A percentile compares a stretch with the other conserved stretches of the same genome.
These are phyloP conservation scores for Lasioglossum malachurum DNA, from an alignment of 2,888 invertebrate species.

Conservation along the genomic window DNA sequence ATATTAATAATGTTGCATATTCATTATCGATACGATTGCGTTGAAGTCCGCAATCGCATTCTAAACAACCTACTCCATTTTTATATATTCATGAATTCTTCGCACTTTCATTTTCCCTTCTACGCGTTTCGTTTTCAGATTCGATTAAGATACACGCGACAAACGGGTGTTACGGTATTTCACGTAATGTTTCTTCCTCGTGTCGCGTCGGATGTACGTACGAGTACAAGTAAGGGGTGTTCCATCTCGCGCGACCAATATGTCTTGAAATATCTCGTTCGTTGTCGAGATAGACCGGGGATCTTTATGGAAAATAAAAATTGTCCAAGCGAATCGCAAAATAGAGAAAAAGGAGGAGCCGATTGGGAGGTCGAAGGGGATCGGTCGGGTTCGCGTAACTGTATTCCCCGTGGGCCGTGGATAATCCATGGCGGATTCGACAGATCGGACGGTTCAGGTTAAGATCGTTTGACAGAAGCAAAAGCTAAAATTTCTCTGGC, in stretches of 20 bases:
- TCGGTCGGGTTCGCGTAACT: no score
- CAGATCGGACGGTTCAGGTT: neutral
- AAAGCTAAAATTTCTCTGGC: neutral
- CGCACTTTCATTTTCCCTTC: conserved; percentile 11
- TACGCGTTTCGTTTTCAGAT: neutral
- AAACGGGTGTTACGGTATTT: neutral
- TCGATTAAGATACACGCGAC: neutral
- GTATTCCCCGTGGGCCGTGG: no score
- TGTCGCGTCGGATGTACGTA: neutral
- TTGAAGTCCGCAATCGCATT: neutral
- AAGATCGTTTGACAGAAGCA: neutral
- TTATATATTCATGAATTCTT: neutral
- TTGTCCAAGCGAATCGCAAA: no score
- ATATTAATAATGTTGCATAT: neutral
- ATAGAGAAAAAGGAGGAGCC: no score
- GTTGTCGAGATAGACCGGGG: no score
- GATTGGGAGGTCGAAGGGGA: no score
- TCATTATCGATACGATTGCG: neutral
- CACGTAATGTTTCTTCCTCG: neutral
- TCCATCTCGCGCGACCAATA: no score
- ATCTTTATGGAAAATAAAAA: no score
- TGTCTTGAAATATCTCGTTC: no score
- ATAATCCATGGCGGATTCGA: no score
- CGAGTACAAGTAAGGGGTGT: no score
- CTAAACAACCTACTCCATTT: neutral